Base-by-base conservation (phyloP, 2,888 invertebrate genomes). In the Ormyrus nitidulus region DNA sequence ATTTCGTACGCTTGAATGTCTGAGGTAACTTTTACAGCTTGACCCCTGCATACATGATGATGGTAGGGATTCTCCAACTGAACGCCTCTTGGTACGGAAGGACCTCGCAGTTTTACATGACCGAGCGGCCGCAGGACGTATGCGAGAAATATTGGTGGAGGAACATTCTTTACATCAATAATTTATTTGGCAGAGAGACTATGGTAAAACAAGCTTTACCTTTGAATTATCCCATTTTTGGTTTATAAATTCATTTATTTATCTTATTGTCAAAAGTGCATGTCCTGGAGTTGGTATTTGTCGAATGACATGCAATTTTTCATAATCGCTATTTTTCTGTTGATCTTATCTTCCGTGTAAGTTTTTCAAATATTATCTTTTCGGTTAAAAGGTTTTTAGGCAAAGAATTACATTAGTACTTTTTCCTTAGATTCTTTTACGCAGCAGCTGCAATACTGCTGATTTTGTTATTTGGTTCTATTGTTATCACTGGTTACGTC, bases 61-160 rank as follows among this genome's bases (percentile, higher is more conserved):
- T 89, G 6, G 86, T 92, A 44, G 85, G 91, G 66, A 82, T 92
- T n/a, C 83, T 90, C 5, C 88, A 91, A 81, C 84, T 91, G 0
- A 87, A 91, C 79, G 88, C 89, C n/a, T 86, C 87, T 0, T 91
- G 89, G 85, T 89, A 91, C 72, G 87, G 86, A 2, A 85, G 90
- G 72, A 87, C 87, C 0, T 91, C 92, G 6, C 86, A 89, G 19
- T 89, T 91, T 81, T 84, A 88, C 78, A 86, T 89, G 68, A 83
- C 83, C 10, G 92, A 92, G 84, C 84, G 86, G 19, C 86, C 89
- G 7, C 90, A 91, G 44, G 87, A 88, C 0, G 81, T 86, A n/a
- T 92, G 92, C 83, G 85, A 89, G 2, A 91, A 91, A 81, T 92
- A 91, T 83, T 92, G 92, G 92, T 92, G 92, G 92, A 88, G 92